Base-by-base conservation (phyloP, 2,113 vertebrate genomes). In the Neogale vison region DNA sequence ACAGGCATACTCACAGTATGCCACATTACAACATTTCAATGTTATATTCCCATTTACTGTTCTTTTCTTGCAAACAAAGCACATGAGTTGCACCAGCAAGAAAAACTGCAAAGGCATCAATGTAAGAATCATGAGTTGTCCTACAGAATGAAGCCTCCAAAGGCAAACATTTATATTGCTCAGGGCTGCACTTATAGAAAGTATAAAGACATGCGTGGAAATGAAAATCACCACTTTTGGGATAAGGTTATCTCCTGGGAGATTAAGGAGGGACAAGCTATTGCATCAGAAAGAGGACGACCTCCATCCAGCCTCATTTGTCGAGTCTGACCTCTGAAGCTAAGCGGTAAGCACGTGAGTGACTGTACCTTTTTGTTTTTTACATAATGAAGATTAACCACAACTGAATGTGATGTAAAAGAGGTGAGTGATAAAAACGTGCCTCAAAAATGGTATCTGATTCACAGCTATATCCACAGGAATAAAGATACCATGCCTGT, bases 11-110 rank as follows among this genome's bases (percentile, higher is more conserved):
- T 12, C 31, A 82, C 67, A 42, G 42, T 4, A 88, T 52, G 45
- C 69, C 82, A 80, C 45, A 42, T 59, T 36, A 47, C 9, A 82
- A 23, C 24, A 29, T n/a, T 9, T 72, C 57, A 71, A 88, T 36
- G 74, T 34, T 39, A 92, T 61, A 69, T 10, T 77, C 29, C 34
- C 39, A 59, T 24, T 77, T 59, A 39, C 36, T 85, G 45, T 42
- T 92, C 36, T 94, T 67, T 83, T 59, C 90, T 96, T 82, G 91
- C 39, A 85, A 96, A 65, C 42, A 88, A 92, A 72, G 76, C 42
- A 63, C 10, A 77, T n/a, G 67, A 39, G 14, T 31, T 34, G 12
- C 7, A 5, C 67, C 34, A 65, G 81, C 9, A 26, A 17, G 21
- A 65, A 74, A 57, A 55, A 77, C 39, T 1, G 36, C 61, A 18